Conservation (phyloP, 2,797 vertebrate species). For the Onychomys arenicola region DNA sequence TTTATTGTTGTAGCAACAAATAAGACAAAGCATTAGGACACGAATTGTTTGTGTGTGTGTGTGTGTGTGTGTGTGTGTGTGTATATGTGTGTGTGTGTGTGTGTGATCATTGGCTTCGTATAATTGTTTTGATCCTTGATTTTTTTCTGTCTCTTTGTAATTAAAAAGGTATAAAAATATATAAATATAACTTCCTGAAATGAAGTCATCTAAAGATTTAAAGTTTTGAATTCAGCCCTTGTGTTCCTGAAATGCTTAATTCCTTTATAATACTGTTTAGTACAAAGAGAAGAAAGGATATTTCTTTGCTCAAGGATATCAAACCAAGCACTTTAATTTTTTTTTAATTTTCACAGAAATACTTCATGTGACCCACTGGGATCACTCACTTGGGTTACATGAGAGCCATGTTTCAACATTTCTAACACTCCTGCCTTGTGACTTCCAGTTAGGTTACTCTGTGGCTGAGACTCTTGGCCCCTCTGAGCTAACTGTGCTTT, state of each 20-base stretch:
- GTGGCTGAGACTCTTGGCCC: not conserved
- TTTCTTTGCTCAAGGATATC: not conserved
- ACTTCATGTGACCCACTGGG: not conserved
- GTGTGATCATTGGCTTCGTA: not conserved
- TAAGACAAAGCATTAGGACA: not conserved
- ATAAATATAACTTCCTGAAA: constrained; percentile 16
- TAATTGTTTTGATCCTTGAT: not conserved
- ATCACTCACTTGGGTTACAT: not conserved
- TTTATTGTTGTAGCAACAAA: not conserved
- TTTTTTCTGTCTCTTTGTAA: not conserved
- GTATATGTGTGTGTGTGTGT: not conserved
- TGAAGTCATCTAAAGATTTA: not conserved
- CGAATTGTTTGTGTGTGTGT: not conserved
- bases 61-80: not conserved
- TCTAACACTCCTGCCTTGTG: not conserved
- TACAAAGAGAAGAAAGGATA: not conserved
- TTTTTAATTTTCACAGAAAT: not conserved
- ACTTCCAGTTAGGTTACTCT: not conserved
- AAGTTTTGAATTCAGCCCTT: not conserved
- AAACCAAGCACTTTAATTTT: not conserved
- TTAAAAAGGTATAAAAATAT: not conserved
- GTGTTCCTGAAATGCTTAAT: not conserved
- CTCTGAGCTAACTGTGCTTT: not conserved
- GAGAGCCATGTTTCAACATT: not conserved
- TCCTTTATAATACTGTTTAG: not conserved